Conservation (phyloP, 2,113 vertebrate genomes). For the Illadopsis cleaveri region DNA sequence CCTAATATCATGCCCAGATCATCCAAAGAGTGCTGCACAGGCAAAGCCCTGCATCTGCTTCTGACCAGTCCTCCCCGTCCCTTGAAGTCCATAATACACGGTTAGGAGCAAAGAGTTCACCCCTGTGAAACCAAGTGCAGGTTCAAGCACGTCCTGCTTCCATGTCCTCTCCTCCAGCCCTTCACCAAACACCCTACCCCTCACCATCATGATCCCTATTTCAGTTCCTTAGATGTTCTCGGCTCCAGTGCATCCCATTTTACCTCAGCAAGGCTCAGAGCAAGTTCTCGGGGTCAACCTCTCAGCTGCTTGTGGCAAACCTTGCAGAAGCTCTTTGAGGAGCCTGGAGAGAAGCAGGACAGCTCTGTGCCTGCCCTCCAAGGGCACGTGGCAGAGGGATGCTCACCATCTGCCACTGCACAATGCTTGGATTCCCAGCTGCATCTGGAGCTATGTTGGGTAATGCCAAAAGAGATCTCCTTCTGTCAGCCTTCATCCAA, state of each 20-base stretch:
- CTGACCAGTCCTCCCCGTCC: not conserved
- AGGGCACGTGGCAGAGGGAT: not conserved
- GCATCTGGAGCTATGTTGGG: not conserved
- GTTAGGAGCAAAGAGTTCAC: not conserved
- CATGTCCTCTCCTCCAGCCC: not conserved
- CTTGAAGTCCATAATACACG: rapidly evolving
- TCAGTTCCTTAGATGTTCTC: not conserved
- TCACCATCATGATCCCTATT: not conserved
- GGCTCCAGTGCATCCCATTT: not conserved
- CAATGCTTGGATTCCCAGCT: not conserved
- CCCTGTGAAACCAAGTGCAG: not conserved
- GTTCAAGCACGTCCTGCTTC: not conserved
- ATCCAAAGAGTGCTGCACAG: not conserved
- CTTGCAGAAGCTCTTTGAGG: not conserved
- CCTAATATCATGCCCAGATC: not conserved
- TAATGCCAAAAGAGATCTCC: not conserved
- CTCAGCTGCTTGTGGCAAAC: not conserved
- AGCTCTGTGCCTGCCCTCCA: not conserved
- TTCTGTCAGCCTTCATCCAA: not conserved
- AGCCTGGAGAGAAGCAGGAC: not conserved
- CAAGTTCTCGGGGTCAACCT: not conserved
- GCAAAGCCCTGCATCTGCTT: not conserved
- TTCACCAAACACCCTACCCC: not conserved
- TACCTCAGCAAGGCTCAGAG: not conserved
- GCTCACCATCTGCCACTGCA: not conserved